Base-by-base conservation (phyloP, 2,797 vertebrate genomes). In the Chrosomus eos region DNA sequence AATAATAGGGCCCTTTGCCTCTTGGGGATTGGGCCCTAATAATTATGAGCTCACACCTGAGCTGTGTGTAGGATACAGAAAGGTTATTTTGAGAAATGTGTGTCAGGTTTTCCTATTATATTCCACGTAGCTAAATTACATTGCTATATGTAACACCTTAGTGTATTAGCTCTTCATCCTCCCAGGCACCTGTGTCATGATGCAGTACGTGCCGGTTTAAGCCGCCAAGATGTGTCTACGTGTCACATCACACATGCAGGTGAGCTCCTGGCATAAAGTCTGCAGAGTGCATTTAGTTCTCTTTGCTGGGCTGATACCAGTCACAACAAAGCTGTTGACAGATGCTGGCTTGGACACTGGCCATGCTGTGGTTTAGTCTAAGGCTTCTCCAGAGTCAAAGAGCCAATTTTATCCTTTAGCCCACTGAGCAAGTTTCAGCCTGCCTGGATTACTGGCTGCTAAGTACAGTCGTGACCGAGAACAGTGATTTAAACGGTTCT, bases 351-450 rank as follows among this genome's bases (percentile, higher is more conserved):
- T 92, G 90, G 92, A 93, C 70, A 68, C 73, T 87, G 87, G 90
- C 90, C 91, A 93, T 89, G 66, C 91, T 92, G 88, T 66, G 91
- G 92, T 91, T 67, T 86, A 90, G 89, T 92, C 91, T 94, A 92
- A 90, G 91, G 90, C 92, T 90, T 92, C 91, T 93, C 92, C 89
- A 92, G 86, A 94, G 93, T 93, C 91, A 89, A 38, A 83, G 87
- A 88, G 87, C 88, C 88, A 79, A 91, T 92, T 94, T 94, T 93
- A 92, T 93, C 90, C 89, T 89, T 81, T 70, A 40, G 80, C 86
- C 88, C 86, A 89, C 92, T 91, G 90, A 92, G 89, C 89, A 90
- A 93, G 93, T 88, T 88, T 75, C 26, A 74, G 91, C 93, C 87
- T 93, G 92, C 88, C 79, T 77, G 74, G 77, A 88, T 88, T 87